phyloP scores from a whole-genome alignment of 2,797 vertebrate species.

The Rhabdomys pumilio region DNA sequence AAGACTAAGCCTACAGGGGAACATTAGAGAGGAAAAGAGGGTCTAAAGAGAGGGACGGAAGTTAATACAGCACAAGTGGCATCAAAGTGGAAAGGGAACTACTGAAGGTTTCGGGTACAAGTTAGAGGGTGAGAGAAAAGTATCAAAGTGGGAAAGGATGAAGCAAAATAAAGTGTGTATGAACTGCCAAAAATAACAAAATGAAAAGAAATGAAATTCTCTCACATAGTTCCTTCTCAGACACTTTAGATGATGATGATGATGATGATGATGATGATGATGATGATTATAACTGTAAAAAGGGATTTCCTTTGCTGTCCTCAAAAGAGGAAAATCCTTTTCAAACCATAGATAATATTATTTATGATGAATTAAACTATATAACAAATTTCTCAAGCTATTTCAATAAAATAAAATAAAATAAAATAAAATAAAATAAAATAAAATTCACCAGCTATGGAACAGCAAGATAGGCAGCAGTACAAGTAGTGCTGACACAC shows the following conservation, averaged over 20 bases:
- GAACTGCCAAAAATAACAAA: not conserved
- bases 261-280: not conserved
- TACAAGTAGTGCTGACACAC: not conserved
- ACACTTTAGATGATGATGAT: constrained; percentile 56
- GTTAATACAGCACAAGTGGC: not conserved
- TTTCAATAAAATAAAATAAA: constrained; percentile 59
- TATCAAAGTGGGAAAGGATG: not conserved
- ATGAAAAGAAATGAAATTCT: not conserved
- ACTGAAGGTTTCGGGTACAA: no score
- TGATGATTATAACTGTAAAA: constrained; percentile 56
- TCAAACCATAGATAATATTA: constrained; percentile 54
- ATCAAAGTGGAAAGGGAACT: not conserved
- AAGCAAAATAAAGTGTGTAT: not conserved
- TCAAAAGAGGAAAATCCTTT: constrained; percentile 53
- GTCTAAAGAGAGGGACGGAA: not conserved
- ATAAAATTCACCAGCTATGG: constrained; percentile 31
- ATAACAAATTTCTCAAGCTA: constrained; percentile 48
- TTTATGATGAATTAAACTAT: constrained; percentile 58
- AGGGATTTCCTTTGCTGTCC: constrained; percentile 56
- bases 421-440: constrained; percentile 57
- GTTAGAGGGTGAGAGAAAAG: not conserved
- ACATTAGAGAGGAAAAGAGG: not conserved
- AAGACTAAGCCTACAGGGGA: not conserved
- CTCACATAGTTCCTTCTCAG: constrained; percentile 22
- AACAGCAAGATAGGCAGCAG: not conserved